Conservation (phyloP, 2,888 invertebrate genomes). For the Eurytoma californica region DNA sequence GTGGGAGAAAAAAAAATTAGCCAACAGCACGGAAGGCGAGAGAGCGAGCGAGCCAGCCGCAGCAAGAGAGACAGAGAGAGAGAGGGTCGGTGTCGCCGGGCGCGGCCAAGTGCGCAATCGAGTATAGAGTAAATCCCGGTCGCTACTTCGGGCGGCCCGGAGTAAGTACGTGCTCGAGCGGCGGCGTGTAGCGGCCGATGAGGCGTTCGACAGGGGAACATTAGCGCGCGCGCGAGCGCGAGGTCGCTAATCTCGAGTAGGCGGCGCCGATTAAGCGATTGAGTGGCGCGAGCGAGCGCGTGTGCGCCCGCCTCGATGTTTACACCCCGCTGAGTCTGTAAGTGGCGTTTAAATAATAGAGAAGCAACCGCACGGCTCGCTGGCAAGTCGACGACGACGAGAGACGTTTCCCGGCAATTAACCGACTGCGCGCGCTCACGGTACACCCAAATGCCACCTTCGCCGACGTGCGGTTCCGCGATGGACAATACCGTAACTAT, state of each 20-base stretch:
- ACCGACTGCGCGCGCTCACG: too few species aligned
- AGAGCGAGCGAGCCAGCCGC: background rate
- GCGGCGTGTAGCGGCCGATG: constrained; percentile 25
- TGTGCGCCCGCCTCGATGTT: constrained; percentile 36
- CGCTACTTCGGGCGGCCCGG: constrained; percentile 7
- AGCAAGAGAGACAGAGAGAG: background rate
- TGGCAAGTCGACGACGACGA: background rate
- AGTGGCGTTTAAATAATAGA: constrained; percentile 47
- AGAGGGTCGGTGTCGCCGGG: background rate
- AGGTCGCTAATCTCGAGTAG: constrained; percentile 46
- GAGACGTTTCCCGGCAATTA: constrained; percentile 3
- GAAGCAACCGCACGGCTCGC: background rate
- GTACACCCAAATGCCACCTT: too few species aligned
- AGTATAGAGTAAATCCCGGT: constrained; percentile 29
- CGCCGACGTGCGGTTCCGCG: too few species aligned
- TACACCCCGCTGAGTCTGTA: constrained; percentile 25
- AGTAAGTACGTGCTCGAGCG: constrained; percentile 33
- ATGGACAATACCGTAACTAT: too few species aligned
- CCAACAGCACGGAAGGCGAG: too few species aligned
- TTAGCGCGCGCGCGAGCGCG: constrained; percentile 12
- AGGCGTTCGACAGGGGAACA: constrained; percentile 43
- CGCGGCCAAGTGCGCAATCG: constrained; percentile 27
- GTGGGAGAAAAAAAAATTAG: too few species aligned
- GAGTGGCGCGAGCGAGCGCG: constrained; percentile 24
- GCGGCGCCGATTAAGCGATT: constrained; percentile 45